These are phyloP conservation scores for Erethizon dorsatum DNA, from an alignment of 2,797 vertebrate genomes.

Conservation along the genomic window DNA sequence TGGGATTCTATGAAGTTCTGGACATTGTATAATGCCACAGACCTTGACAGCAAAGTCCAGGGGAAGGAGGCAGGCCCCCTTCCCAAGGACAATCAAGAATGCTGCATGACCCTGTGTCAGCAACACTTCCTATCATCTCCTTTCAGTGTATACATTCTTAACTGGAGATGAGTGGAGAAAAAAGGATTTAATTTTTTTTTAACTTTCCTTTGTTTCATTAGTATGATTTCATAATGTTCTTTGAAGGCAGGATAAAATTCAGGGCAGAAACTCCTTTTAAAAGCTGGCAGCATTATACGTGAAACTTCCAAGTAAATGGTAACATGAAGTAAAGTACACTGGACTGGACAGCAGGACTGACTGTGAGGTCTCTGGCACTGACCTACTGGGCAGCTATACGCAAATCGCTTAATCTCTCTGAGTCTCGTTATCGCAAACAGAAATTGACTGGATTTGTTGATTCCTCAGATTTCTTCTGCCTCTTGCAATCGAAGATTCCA, in stretches of 20 bases:
- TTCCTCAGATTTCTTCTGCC: not conserved
- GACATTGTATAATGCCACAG: not conserved
- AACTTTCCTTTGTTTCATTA: conserved; percentile 26
- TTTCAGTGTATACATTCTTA: not conserved
- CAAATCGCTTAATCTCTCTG: conserved; percentile 4
- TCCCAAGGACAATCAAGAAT: not conserved
- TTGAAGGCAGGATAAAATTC: conserved; percentile 22
- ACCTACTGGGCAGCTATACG: not conserved
- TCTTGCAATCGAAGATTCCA: conserved; percentile 12
- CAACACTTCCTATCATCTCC: not conserved
- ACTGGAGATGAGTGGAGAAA: not conserved
- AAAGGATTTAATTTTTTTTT: not conserved
- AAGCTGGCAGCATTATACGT: not conserved
- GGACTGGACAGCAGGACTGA: not conserved
- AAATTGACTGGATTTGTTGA: not conserved
- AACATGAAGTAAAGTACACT: not conserved
- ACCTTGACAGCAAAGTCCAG: not conserved
- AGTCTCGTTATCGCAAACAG: not conserved
- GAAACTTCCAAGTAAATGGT: not conserved
- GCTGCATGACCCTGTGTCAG: not conserved
- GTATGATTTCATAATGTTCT: conserved; percentile 37
- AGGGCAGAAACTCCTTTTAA: not conserved
- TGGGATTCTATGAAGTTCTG: not conserved
- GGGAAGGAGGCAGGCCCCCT: not conserved
- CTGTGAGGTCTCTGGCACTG: not conserved